Evolutionary conservation across 2,888 invertebrate species (phyloP).

Genomic region (Cyrtodaria siliqua): DNA sequence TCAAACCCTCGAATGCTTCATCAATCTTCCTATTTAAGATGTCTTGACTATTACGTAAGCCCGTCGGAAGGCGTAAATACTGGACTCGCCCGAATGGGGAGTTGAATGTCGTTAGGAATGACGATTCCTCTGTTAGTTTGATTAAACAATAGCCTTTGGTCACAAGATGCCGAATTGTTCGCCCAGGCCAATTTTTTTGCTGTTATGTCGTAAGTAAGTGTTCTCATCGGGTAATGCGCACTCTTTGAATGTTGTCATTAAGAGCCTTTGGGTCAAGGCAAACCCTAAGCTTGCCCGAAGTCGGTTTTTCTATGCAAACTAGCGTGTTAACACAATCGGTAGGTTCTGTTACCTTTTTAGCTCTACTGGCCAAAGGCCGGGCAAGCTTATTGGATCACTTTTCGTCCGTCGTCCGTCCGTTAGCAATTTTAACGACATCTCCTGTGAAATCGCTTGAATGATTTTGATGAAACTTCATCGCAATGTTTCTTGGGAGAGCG

Average conservation of each 20-base stretch:
- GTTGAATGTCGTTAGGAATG: no score
- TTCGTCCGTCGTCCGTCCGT: no score
- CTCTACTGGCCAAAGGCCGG: no score
- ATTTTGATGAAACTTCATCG: no score
- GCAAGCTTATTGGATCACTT: no score
- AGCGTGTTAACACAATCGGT: slow-evolving; percentile 46
- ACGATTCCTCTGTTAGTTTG: slow-evolving; percentile 36
- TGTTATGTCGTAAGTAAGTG: slow-evolving; percentile 52
- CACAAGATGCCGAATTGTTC: background rate
- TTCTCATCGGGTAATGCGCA: slow-evolving; percentile 54
- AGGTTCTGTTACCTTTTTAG: no score
- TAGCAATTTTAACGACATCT: slow-evolving; percentile 36
- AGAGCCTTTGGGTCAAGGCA: slow-evolving; percentile 56
- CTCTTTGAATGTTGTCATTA: slow-evolving; percentile 39
- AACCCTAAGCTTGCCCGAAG: slow-evolving; percentile 47
- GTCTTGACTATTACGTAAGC: slow-evolving; percentile 55
- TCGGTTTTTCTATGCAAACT: slow-evolving; percentile 33
- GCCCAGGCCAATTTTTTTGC: slow-evolving; percentile 32
- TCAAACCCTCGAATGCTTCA: slow-evolving; percentile 38
- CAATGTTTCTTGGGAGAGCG: no score
- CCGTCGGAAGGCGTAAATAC: slow-evolving; percentile 55
- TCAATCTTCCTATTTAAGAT: slow-evolving; percentile 55
- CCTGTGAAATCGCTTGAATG: no score
- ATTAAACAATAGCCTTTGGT: slow-evolving; percentile 36
- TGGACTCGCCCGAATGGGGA: slow-evolving; percentile 20